Evolutionary conservation across 2,797 vertebrate genomes (phyloP).

Genomic region (Muscicapa comitata): DNA sequence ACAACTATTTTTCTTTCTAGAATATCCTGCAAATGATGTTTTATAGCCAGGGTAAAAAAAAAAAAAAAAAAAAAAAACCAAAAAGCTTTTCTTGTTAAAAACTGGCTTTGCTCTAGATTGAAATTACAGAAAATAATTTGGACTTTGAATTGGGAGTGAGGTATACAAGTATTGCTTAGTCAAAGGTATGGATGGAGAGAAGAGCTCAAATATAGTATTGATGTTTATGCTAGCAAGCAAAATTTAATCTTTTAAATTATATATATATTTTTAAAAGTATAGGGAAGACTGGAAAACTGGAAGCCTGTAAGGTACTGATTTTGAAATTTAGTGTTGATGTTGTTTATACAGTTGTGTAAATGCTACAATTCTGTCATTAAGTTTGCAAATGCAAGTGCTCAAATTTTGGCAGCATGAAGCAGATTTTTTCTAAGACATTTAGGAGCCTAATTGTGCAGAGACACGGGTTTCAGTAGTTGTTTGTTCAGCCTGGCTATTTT

Average conservation of each 20-base stretch:
- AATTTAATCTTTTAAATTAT: neutral
- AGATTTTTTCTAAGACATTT: neutral
- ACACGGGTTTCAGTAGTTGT: neutral
- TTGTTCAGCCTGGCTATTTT: neutral
- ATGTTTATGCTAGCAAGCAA: neutral
- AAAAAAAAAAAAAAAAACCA: neutral
- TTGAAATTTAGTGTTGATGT: neutral
- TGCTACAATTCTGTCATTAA: neutral
- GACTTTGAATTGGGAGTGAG: neutral
- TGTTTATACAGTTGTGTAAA: neutral
- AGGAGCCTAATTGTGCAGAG: neutral
- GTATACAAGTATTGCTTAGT: neutral
- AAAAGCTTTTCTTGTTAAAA: neutral
- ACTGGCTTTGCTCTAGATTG: neutral
- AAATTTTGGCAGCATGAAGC: neutral
- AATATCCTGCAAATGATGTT: neutral
- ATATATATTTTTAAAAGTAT: neutral
- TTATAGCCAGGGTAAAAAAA: neutral
- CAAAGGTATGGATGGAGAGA: neutral
- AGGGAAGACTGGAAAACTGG: neutral
- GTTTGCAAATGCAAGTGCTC: neutral
- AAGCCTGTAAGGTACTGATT: neutral
- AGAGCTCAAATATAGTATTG: neutral
- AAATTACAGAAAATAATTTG: neutral
- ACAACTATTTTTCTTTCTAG: neutral